Evolutionary conservation across 2,113 vertebrate genomes (phyloP).

Genomic region (Brevimyrus niger): DNA sequence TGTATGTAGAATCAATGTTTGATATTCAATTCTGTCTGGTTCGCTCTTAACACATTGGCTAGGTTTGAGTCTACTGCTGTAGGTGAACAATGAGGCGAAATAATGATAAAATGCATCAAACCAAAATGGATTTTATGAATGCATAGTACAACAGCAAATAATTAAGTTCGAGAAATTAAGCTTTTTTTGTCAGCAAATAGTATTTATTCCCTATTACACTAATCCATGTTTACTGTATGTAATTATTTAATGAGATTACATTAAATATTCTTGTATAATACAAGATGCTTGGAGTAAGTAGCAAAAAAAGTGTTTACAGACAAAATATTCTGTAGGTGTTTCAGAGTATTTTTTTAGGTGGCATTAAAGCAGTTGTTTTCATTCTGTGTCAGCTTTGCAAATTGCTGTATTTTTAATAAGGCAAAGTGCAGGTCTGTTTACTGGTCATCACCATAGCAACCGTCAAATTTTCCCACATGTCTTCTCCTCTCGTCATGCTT

Average conservation of each 20-base stretch:
- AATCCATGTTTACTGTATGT: background rate
- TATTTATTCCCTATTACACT: background rate
- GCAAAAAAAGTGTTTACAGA: background rate
- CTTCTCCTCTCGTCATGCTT: conserved; percentile 5
- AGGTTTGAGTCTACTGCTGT: background rate
- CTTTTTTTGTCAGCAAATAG: background rate
- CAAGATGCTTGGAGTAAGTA: background rate
- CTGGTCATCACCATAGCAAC: conserved; percentile 15
- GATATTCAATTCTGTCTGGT: background rate
- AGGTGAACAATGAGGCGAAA: background rate
- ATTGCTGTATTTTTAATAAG: background rate
- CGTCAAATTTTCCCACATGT: conserved; percentile 21
- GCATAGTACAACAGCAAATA: background rate
- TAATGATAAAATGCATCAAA: background rate
- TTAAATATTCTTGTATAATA: background rate
- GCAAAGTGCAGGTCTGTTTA: background rate
- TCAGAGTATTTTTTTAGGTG: background rate
- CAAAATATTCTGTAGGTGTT: background rate
- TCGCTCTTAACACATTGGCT: background rate
- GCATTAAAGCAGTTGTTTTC: background rate
- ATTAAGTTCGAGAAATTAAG: background rate
- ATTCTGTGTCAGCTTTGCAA: background rate
- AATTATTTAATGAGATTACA: background rate
- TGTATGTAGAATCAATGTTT: background rate
- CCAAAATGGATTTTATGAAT: background rate